Conservation (phyloP, 2,797 vertebrate genomes). For the Mormyrus hasselquistii region DNA sequence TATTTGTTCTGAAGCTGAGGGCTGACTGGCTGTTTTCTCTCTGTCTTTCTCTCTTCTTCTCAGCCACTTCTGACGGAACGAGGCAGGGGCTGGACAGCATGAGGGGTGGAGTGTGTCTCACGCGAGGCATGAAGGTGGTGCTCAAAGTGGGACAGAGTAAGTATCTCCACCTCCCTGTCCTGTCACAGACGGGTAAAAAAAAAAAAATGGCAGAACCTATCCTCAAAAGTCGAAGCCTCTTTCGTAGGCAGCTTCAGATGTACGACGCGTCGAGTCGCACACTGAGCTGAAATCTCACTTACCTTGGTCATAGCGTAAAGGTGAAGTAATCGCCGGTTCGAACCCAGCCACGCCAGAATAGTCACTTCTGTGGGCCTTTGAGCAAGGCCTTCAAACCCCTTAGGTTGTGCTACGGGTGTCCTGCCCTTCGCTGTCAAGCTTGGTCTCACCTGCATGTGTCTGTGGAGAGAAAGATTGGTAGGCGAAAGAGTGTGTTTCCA, state of each 20-base stretch:
- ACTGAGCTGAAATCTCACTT: neutral
- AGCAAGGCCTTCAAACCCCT: neutral
- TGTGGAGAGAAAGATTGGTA: neutral
- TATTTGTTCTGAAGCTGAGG: neutral
- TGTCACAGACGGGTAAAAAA: neutral
- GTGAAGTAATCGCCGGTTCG: neutral
- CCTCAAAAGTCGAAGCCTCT: neutral
- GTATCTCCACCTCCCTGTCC: conserved; percentile 33
- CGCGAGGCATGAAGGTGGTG: conserved; percentile 68
- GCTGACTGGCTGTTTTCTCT: neutral
- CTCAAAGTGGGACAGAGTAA: conserved; percentile 72
- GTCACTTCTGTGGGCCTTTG: neutral
- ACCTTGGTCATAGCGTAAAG: neutral
- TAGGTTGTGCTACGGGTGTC: neutral
- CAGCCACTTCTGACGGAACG: conserved; percentile 68
- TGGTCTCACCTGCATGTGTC: neutral
- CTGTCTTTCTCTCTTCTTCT: neutral
- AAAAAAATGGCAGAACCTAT: neutral
- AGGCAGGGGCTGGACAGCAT: conserved; percentile 65
- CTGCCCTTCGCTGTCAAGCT: neutral
- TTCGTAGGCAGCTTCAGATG: neutral
- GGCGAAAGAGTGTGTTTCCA: neutral
- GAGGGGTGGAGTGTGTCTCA: conserved; percentile 64
- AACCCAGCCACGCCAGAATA: neutral
- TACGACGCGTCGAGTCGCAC: neutral